A percentile compares a stretch with the other conserved stretches of the same genome.
Evolutionary conservation across 1,140 invertebrate species (phyloP).

Genomic region (Dendroctonus valens): DNA sequence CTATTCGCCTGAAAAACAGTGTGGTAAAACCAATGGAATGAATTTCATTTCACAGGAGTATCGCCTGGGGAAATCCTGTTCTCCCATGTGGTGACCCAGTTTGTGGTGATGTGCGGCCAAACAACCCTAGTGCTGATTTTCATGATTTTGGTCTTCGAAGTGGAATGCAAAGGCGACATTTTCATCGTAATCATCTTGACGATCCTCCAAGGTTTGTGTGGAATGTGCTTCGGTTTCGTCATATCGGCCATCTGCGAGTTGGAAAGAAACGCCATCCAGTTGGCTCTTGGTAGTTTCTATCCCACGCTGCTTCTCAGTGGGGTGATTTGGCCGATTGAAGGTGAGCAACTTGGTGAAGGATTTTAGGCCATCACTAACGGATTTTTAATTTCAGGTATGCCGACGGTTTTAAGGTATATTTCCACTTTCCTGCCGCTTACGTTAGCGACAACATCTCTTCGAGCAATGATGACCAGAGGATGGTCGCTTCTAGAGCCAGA

Average conservation of each 20-base stretch:
- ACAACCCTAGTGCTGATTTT: constrained; percentile 83
- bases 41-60: constrained; percentile 63
- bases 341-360: neutral
- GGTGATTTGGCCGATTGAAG: constrained; percentile 58
- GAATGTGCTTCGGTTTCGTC: constrained; percentile 94
- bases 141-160: constrained; percentile 85
- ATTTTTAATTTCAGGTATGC: constrained; percentile 60
- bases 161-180: constrained; percentile 82
- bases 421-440: constrained; percentile 85
- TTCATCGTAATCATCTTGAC: constrained; percentile 81
- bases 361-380: neutral
- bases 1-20: neutral
- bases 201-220: constrained; percentile 84
- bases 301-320: constrained; percentile 87
- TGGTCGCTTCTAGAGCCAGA: constrained; percentile 79
- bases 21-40: neutral
- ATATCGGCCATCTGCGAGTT: constrained; percentile 90
- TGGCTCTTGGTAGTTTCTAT: constrained; percentile 92
- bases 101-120: constrained; percentile 91
- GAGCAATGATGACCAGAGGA: constrained; percentile 85
- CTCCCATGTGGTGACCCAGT: constrained; percentile 89
- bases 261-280: constrained; percentile 90
- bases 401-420: constrained; percentile 75
- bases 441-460: constrained; percentile 83
- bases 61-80: constrained; percentile 86